These are phyloP conservation scores for Acrobasis suavella DNA, from an alignment of 2,888 invertebrate species.

Conservation along the genomic window DNA sequence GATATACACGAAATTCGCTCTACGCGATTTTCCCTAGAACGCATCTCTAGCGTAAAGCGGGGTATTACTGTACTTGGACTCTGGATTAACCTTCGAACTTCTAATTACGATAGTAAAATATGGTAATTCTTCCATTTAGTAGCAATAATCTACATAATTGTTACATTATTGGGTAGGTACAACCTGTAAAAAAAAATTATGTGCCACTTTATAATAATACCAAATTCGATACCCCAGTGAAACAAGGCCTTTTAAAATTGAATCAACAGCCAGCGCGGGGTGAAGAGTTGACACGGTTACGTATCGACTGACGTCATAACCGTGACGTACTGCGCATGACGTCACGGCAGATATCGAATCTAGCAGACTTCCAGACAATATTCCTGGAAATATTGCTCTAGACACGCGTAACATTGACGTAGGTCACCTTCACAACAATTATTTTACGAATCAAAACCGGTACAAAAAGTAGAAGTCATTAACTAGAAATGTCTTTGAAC, in stretches of 20 bases:
- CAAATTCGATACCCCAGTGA: background rate
- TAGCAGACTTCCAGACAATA: conserved; percentile 2
- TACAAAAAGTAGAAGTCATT: background rate
- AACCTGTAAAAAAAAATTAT: no score
- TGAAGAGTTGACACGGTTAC: conserved; percentile 16
- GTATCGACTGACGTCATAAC: conserved; percentile 26
- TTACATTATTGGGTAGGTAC: no score
- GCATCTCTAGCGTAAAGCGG: no score
- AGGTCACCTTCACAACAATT: background rate
- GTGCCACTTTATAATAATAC: background rate
- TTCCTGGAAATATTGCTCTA: conserved; percentile 11
- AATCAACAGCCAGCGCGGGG: background rate
- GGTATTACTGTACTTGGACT: no score
- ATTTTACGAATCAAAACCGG: no score
- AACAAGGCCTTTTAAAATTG: background rate
- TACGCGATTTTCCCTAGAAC: no score
- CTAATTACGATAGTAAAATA: no score
- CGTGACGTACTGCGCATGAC: conserved; percentile 25
- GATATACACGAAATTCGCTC: no score
- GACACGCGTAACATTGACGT: conserved; percentile 7
- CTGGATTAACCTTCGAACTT: no score
- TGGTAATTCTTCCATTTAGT: no score
- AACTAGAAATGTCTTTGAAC: background rate
- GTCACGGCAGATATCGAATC: conserved; percentile 17
- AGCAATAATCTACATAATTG: no score